Percentiles rank a stretch among this genome's conserved stretches.
phyloP scores from a whole-genome alignment of 2,797 vertebrate species.

The Rhinoraja longicauda region DNA sequence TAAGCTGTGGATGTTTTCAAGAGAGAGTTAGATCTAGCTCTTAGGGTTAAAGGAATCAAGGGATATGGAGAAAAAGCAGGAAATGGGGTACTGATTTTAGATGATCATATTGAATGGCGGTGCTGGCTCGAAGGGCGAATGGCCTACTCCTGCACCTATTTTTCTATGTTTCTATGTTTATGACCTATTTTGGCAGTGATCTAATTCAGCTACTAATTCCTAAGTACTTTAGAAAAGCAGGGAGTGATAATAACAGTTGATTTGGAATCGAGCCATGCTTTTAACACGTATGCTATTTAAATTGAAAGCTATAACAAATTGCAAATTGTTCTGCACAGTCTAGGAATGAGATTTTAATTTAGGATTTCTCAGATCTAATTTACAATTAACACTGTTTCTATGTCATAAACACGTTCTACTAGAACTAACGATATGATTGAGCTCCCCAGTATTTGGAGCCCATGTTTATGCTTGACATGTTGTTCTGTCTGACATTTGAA shows the following conservation, averaged over 20 bases:
- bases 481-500: not conserved
- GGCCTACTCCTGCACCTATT: too few relatives aligned
- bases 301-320: not conserved
- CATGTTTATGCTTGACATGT: not conserved
- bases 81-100: too few relatives aligned
- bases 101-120: too few relatives aligned
- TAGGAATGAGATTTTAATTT: not conserved
- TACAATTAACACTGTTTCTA: not conserved
- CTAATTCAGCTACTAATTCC: not conserved
- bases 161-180: too few relatives aligned
- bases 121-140: too few relatives aligned
- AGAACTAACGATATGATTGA: not conserved
- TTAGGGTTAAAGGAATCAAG: too few relatives aligned
- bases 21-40: too few relatives aligned
- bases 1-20: too few relatives aligned
- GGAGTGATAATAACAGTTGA: not conserved
- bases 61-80: too few relatives aligned
- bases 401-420: not conserved
- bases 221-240: not conserved
- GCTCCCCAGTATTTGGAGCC: not conserved
- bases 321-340: not conserved
- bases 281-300: not conserved
- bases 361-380: not conserved
- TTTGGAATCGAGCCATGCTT: not conserved
- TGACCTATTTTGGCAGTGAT: too few relatives aligned